Evolutionary conservation across 2,888 invertebrate species (phyloP), one percentile per base, ranked within the genome.

Genomic region (Labia minor): DNA sequence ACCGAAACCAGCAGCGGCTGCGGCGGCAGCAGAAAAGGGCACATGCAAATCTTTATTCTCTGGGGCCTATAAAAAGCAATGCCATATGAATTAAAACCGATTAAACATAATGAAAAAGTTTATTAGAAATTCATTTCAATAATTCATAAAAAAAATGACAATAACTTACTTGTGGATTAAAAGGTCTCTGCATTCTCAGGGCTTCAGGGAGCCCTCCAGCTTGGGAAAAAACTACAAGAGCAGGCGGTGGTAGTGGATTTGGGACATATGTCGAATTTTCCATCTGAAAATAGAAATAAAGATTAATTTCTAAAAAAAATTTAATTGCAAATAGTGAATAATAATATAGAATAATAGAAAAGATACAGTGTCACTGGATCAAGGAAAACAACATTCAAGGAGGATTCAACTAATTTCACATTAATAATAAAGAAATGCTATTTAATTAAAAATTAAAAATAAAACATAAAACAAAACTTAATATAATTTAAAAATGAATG

Each of bases 241-340:
- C 86, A 75, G 87, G 86, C 75, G 86, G 86, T 78, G 86, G 86
- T 77, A 87, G 81, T 79, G 87, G 86, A 77, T 85, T 86, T 74
- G 85, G 83, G 74, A 83, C 83, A 78, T 87, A 87, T 72, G 86
- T 85, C 77, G 86, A 86, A 80, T 87, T 87, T 81, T 88, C 87
- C 88, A 88, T 88, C 80, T 79, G 78, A 74, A 78, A 77, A 75
- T 75, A 72, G 67, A 68, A 67, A 67, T 26, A 33, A 37, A 64
- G 63, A 67, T 61, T 69, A 61, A 65, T n/a, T n/a, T n/a, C n/a
- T n/a, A n/a, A n/a, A n/a, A n/a, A n/a, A n/a, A 33, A 33, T 33
- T 33, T 33, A 8, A 33, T 33, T n/a, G n/a, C n/a, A n/a, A n/a
- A n/a, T n/a, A n/a, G n/a, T n/a, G n/a, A n/a, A n/a, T n/a, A n/a